A percentile compares a stretch with the other conserved stretches of the same genome.
Conservation (phyloP, 2,113 vertebrate genomes). For the Psilopsiagon aurifrons region DNA sequence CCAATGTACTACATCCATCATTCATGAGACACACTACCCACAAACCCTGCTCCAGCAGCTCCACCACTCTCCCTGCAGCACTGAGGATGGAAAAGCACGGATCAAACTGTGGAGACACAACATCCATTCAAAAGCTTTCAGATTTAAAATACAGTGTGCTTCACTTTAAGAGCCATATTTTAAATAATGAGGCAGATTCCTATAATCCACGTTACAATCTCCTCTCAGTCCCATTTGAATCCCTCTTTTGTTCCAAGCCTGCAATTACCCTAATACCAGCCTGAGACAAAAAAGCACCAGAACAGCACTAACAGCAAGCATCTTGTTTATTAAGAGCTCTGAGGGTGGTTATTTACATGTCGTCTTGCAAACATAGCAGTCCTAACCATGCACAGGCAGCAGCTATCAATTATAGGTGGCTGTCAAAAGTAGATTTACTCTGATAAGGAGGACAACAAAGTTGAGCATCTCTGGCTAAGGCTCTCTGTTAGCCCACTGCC, state of each 20-base stretch:
- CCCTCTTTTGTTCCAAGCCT: not conserved
- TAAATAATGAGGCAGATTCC: not conserved
- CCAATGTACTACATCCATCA: no score
- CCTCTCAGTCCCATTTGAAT: not conserved
- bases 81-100: fast-evolving
- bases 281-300: not conserved
- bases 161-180: not conserved
- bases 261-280: not conserved
- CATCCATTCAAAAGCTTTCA: not conserved
- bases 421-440: not conserved
- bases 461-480: not conserved
- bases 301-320: not conserved
- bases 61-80: not conserved
- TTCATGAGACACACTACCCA: not conserved
- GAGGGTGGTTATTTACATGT: not conserved
- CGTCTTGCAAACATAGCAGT: not conserved
- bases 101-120: not conserved
- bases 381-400: not conserved
- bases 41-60: not conserved
- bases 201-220: not conserved
- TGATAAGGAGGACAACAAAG: not conserved
- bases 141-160: not conserved
- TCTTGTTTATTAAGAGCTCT: not conserved
- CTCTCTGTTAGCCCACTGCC: not conserved
- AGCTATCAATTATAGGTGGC: not conserved